Base-by-base conservation (phyloP, 2,113 vertebrate species). In the Polypterus bichir region DNA sequence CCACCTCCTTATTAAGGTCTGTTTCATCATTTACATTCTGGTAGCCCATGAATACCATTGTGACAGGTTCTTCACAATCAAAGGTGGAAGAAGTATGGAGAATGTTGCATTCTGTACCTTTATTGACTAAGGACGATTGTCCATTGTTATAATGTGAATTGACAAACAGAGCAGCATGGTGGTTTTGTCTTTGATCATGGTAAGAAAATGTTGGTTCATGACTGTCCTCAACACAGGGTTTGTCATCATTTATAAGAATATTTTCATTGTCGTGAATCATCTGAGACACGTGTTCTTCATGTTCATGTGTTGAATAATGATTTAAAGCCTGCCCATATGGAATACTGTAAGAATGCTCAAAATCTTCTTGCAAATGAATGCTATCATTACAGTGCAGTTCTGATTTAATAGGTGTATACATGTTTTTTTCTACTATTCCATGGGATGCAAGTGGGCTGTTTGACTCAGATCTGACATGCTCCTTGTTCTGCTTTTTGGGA, bases 11-110 rank as follows among this genome's bases (percentile, higher is more conserved):
- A 9, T 56, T 70, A 8, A 67, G 70, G 6, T 63, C 72, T 27
- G 68, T 48, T 0, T 90, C 81, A 3, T 84, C 79, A 0, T 88
- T 88, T 9, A 88, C 69, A 0, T 83, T 83, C 69, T 96, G 85
- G n/a, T 94, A 99, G 3, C 96, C 96, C 91, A 98, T 96, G 75
- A 98, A 98, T 65, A 99, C 86, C 94, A 99, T 97, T 0, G 93
- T 97, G 48, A 99, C 78, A 0, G 91, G 85, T 49, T 88, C 77
- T 0, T 78, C 72, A 3, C 79, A 77, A 11, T 85, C 78, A 57
- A 79, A 54, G 0, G 85, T 78, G 4, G 79, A 72, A 11, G 89
- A 85, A 10, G 76, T 74, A 63, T 87, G 83, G 7, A 82, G 69
- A 0, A 85, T 1, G 7, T 69, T 87, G 11, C 84, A 77, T 3